phyloP scores from a whole-genome alignment of 2,113 vertebrate species.

The Prunella himalayana region DNA sequence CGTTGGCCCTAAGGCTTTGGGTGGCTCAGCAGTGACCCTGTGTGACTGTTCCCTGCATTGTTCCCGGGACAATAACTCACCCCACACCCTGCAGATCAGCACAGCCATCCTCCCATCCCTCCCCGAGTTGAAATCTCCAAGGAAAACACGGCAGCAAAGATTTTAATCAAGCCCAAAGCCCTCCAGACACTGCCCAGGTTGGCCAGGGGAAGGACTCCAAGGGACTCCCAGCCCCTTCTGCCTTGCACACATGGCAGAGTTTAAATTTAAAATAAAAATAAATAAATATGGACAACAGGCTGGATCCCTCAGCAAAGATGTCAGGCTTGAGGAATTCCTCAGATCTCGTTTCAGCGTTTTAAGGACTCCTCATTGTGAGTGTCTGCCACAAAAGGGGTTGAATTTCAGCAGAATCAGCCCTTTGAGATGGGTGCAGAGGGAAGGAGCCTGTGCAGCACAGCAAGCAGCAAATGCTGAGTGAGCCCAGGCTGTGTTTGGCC shows the following conservation, averaged over 20 bases:
- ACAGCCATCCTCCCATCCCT: not conserved
- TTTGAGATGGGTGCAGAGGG: not conserved
- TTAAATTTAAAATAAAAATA: not conserved
- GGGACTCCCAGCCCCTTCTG: not conserved
- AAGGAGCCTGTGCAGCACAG: not conserved
- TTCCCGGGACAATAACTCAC: not conserved
- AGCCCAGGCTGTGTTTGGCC: rapidly evolving
- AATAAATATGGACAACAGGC: not conserved
- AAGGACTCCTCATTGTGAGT: not conserved
- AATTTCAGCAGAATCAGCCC: not conserved
- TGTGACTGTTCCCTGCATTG: not conserved
- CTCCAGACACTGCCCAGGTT: not conserved
- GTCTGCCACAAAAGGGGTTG: rapidly evolving
- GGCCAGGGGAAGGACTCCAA: no score
- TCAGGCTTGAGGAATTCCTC: not conserved
- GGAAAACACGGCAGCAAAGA: not conserved
- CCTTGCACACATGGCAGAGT: not conserved
- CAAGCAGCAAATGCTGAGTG: not conserved
- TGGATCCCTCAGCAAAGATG: not conserved
- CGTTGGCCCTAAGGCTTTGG: rapidly evolving
- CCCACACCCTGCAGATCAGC: not conserved
- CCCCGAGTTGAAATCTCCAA: not conserved
- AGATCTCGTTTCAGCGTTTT: not conserved
- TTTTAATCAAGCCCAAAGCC: not conserved
- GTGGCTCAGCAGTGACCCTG: not conserved